Evolutionary conservation across 2,888 invertebrate species (phyloP), one percentile per base, ranked within the genome.

Genomic region (Drosophila limbata): DNA sequence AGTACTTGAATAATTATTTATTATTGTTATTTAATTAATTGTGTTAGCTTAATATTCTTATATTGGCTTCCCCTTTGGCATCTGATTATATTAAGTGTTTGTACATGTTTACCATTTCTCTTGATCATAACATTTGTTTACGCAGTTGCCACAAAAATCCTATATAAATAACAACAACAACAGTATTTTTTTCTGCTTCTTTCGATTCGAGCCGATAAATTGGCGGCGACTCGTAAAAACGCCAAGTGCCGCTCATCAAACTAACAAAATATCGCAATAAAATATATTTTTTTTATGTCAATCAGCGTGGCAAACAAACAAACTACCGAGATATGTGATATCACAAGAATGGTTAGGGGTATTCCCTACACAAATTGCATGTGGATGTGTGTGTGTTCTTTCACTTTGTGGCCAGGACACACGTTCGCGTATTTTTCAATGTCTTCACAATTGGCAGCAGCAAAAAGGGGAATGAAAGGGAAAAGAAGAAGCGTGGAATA

Each of bases 261-360:
- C 79, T 86, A 83, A 79, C 84, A 84, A 79, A 89, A 81, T 81
- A 73, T 56, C 82, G 70, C 75, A 73, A 79, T 79, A 85, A 85
- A 81, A 84, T 79, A 72, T 55, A 61, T 62, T 62, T 77, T 77
- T 81, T 84, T 73, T 84, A 81, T 85, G 85, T 85, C 89, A 85
- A 89, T 85, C 85, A 89, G 84, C 77, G 55, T 55, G 70, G 74
- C 68, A 73, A 64, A 71, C 73, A 79, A 79, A 81, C 69, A 68
- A 69, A 70, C 60, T 48, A 47, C 53, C 40, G 42, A 45, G 77
- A 70, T 79, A 75, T 56, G 31, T 55, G 42, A 51, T 48, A 62
- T 42, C 44, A 61, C 39, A 47, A 37, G 8, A 8, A 17, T 11
- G 6, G 35, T 9, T 55, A 1, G 33, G 56, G 57, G 37, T 28